These are phyloP conservation scores for Pangasius sanitwongsei DNA, from an alignment of 2,797 vertebrate genomes.

Conservation along the genomic window DNA sequence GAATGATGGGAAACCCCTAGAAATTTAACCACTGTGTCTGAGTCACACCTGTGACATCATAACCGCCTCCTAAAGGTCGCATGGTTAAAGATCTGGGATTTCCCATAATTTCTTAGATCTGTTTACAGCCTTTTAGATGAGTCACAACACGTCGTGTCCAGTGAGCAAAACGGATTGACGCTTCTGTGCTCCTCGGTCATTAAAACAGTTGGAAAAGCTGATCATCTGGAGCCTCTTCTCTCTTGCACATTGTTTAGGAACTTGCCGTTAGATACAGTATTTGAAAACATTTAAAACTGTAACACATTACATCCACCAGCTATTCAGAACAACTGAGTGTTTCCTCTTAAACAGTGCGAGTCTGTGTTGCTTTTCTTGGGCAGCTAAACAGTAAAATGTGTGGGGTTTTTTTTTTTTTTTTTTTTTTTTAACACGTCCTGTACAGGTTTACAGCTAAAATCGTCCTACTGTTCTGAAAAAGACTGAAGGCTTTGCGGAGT, in stretches of 20 bases:
- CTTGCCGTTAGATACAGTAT: too few species aligned
- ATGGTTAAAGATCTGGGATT: neutral
- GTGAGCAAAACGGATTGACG: neutral
- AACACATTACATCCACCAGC: neutral
- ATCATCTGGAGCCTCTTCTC: neutral
- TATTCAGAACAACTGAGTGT: neutral
- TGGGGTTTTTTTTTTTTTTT: too few species aligned
- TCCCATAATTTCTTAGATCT: neutral
- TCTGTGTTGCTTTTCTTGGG: neutral
- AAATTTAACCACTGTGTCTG: neutral
- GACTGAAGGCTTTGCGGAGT: too few species aligned
- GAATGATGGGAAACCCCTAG: conserved; percentile 1
- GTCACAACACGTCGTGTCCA: neutral
- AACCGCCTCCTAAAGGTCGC: neutral
- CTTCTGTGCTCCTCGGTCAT: neutral
- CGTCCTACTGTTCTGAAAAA: too few species aligned
- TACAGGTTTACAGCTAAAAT: neutral
- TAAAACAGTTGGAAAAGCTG: neutral
- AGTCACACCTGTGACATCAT: neutral
- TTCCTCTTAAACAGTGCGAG: neutral
- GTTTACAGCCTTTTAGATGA: neutral
- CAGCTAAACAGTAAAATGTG: too few species aligned
- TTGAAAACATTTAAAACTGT: neutral
- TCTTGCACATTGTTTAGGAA: neutral
- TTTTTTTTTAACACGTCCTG: too few species aligned